Evolutionary conservation across 2,888 invertebrate species (phyloP), one percentile per base, ranked within the genome.

Genomic region (Papilio protenor): DNA sequence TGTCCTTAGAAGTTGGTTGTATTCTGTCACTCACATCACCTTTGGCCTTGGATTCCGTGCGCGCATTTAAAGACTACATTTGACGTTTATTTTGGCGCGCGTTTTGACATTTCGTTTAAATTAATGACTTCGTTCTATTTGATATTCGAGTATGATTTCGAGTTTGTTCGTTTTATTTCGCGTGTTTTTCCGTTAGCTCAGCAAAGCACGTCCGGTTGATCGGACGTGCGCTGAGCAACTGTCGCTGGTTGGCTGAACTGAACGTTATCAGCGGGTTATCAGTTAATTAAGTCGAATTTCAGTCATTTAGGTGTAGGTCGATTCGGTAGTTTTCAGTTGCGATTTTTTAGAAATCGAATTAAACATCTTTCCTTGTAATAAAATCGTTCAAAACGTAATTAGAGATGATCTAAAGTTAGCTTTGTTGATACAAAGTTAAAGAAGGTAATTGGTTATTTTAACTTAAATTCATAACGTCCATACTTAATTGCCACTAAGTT

Each of bases 191-290:
- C 82, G 52, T 79, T 80, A 78, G 78, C 87, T 85, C 83, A 81
- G 80, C 80, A 79, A 73, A 87, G 86, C 88, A 92, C 93, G 91
- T 92, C 91, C 90, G 84, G 77, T 80, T 86, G 81, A 70, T 75
- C 77, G 88, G 92, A 91, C 92, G 93, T 86, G 90, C 86, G 90
- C 87, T 84, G 87, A 85, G 86, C 89, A 87, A 94, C 94, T 94
- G 90, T 80, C 81, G 84, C 87, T 87, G 88, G 89, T 82, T 85
- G 84, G 83, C 75, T 78, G 79, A 72, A 55, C 81, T 80, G 79
- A 69, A 78, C 84, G 85, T 91, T 92, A 92, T 92, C 92, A 89
- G 81, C 40, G 81, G 80, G 86, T 86, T 89, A 90, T 90, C 90
- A 87, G 81, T 83, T 84, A 84, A 86, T 85, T 85, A 83, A 80